Conservation (phyloP, 2,797 vertebrate genomes). For the Leptatherina wallacei region DNA sequence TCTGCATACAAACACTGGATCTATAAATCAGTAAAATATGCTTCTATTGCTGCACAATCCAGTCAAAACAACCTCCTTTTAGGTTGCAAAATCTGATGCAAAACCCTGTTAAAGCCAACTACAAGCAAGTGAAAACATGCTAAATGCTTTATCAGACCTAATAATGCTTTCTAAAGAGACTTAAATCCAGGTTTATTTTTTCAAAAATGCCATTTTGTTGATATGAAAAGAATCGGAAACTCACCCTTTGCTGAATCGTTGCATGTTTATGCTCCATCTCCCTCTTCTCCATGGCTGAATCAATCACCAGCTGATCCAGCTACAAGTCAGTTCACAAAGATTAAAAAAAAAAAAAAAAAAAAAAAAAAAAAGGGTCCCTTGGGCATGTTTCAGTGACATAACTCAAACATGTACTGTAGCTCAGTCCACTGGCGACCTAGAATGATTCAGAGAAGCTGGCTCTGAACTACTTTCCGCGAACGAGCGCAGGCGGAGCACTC, state of each 20-base stretch:
- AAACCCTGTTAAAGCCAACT: not conserved
- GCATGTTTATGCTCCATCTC: constrained; percentile 98
- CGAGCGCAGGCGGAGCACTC: not conserved
- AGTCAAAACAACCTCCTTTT: too few species aligned
- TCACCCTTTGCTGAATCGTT: constrained; percentile 94
- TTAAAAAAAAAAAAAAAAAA: too few species aligned
- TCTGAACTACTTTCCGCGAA: not conserved
- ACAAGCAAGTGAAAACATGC: not conserved
- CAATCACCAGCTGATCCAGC: constrained; percentile 98
- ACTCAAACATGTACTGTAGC: not conserved
- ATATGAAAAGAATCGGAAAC: constrained; percentile 28
- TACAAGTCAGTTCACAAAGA: constrained; percentile 58
- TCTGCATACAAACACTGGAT: not conserved
- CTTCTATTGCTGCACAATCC: not conserved
- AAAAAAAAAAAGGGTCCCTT: too few species aligned
- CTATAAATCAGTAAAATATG: not conserved
- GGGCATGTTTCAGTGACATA: not conserved
- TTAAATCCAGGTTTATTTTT: not conserved
- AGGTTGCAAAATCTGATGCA: not conserved
- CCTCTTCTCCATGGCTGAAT: constrained; percentile 95
- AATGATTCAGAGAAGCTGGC: constrained; percentile 11
- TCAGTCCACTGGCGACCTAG: not conserved
- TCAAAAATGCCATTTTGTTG: not conserved
- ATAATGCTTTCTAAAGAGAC: not conserved
- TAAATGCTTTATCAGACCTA: not conserved